Evolutionary conservation across 2,888 invertebrate species (phyloP).

Genomic region (Keiferia lycopersicella): DNA sequence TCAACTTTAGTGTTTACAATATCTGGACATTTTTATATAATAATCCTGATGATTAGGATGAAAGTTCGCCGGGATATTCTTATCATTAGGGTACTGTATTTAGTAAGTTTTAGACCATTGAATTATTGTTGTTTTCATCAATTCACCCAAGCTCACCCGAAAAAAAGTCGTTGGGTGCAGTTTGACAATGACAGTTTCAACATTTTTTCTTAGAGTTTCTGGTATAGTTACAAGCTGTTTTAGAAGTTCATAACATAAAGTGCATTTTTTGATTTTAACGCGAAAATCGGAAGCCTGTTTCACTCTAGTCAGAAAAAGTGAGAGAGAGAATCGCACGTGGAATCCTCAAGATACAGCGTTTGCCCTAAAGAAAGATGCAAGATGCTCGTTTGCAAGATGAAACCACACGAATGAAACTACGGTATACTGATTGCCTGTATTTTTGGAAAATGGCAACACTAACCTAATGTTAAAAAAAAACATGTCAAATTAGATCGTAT

Average conservation of each 20-base stretch:
- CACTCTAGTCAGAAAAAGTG: too few species aligned
- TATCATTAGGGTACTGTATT: neutral
- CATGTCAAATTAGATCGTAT: neutral
- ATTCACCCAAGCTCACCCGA: neutral
- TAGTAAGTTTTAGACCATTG: conserved; percentile 4
- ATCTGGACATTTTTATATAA: conserved; percentile 13
- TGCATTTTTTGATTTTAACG: neutral
- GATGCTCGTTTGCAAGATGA: neutral
- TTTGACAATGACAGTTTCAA: conserved; percentile 9
- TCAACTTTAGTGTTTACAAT: neutral
- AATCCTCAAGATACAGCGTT: too few species aligned
- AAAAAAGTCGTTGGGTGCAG: neutral
- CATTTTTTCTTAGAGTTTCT: too few species aligned
- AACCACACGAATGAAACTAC: neutral
- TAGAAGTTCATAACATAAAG: too few species aligned
- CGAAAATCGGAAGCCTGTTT: too few species aligned
- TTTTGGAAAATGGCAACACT: neutral
- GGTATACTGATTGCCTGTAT: neutral
- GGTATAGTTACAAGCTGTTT: too few species aligned
- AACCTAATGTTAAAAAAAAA: neutral
- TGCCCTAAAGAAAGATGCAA: too few species aligned
- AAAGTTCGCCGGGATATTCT: neutral
- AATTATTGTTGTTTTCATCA: conserved; percentile 20
- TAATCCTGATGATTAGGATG: neutral
- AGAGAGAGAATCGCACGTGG: too few species aligned